These are phyloP conservation scores for Hypothenemus hampei DNA, from an alignment of 1,140 invertebrate genomes.

Conservation along the genomic window DNA sequence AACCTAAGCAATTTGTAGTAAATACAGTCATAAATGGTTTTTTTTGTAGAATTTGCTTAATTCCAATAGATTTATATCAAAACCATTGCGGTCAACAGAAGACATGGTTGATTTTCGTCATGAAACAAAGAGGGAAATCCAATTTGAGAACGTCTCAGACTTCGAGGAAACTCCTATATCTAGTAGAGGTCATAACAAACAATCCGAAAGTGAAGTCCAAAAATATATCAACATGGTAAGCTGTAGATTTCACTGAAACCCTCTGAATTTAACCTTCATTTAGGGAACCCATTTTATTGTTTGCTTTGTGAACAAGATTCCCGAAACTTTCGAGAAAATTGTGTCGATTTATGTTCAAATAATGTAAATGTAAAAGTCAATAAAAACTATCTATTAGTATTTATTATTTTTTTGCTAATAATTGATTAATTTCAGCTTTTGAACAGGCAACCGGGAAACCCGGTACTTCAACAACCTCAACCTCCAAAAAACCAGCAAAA, in stretches of 20 bases:
- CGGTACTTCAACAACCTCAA: conserved; percentile 7
- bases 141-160: conserved; percentile 8
- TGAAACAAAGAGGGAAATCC: neutral
- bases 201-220: conserved; percentile 32
- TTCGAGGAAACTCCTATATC: conserved; percentile 34
- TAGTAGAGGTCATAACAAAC: conserved; percentile 25
- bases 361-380: neutral
- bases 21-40: neutral
- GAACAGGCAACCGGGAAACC: conserved; percentile 28
- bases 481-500: neutral
- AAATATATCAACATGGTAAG: conserved; percentile 38
- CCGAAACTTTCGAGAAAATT: neutral
- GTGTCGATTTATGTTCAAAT: neutral
- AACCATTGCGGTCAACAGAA: neutral
- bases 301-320: neutral
- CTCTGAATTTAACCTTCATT: neutral
- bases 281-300: neutral
- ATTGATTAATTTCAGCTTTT: conserved; percentile 23
- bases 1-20: conserved; percentile 36
- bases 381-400: no score
- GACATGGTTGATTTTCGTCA: neutral
- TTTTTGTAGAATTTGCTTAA: neutral
- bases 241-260: neutral
- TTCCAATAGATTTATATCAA: neutral
- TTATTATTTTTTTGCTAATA: neutral